Evolutionary conservation across 2,797 vertebrate genomes (phyloP).

Genomic region (Manis pentadactyla): DNA sequence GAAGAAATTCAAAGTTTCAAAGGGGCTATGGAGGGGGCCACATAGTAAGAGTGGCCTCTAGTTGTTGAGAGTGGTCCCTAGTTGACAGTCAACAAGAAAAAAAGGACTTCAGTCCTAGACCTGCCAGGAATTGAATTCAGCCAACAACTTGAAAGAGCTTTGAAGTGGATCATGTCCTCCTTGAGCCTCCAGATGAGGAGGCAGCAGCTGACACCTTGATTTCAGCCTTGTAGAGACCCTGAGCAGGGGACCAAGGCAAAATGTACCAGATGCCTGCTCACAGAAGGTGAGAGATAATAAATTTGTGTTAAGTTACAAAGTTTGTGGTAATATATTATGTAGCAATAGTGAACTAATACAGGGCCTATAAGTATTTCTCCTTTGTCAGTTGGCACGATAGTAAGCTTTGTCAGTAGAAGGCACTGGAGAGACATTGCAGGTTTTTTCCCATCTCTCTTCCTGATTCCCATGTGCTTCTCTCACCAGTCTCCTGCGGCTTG

Average conservation of each 20-base stretch:
- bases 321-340: background rate
- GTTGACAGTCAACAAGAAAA: background rate
- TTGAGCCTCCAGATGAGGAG: background rate
- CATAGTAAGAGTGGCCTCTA: background rate
- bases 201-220: background rate
- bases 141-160: background rate
- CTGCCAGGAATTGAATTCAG: background rate
- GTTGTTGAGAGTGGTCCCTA: background rate
- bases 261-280: background rate
- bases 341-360: background rate
- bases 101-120: background rate
- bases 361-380: background rate
- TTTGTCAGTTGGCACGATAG: background rate
- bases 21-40: background rate
- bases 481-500: background rate
- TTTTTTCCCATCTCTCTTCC: background rate
- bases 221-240: background rate
- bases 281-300: background rate
- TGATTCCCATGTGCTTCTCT: background rate
- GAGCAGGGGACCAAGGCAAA: background rate
- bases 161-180: background rate
- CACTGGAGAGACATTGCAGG: background rate
- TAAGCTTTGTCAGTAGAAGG: slow-evolving; percentile 16
- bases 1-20: background rate
- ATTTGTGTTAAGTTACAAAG: background rate